A percentile compares a stretch with the other conserved stretches of the same genome.
phyloP scores from a whole-genome alignment of 2,113 vertebrate genomes.

The Galemys pyrenaicus region DNA sequence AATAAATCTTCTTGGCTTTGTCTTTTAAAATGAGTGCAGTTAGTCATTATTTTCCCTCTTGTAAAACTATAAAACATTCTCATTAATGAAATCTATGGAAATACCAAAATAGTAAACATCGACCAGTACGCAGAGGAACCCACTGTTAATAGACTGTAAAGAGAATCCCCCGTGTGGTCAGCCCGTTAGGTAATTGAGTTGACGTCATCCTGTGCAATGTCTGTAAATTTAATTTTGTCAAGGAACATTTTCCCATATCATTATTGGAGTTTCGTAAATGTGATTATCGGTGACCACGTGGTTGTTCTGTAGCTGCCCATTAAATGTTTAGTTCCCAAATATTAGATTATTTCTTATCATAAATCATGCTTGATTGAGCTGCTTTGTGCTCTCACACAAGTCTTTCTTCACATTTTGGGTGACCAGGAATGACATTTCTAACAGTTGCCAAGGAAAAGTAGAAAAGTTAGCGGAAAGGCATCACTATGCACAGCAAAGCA shows the following conservation, averaged over 20 bases:
- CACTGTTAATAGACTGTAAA: neutral
- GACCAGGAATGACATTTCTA: neutral
- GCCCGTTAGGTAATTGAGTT: neutral
- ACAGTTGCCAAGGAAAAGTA: neutral
- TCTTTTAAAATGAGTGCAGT: conserved; percentile 3
- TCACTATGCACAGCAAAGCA: neutral
- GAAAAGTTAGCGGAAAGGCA: neutral
- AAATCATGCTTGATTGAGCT: neutral
- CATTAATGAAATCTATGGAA: conserved; percentile 31
- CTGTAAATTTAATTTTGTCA: conserved; percentile 4
- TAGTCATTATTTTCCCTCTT: conserved; percentile 7
- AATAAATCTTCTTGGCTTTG: neutral
- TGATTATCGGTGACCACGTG: neutral
- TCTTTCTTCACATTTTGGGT: neutral
- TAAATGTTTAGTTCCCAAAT: neutral
- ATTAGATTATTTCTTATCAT: neutral
- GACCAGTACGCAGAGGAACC: neutral
- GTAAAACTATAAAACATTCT: neutral
- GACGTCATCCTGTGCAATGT: neutral
- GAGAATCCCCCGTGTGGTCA: neutral
- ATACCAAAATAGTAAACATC: neutral
- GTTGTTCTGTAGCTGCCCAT: neutral
- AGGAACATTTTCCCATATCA: neutral
- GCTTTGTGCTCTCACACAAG: neutral
- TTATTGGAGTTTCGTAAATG: neutral